These are phyloP conservation scores for Drosophila histrio DNA, from an alignment of 2,888 invertebrate species.

Conservation along the genomic window DNA sequence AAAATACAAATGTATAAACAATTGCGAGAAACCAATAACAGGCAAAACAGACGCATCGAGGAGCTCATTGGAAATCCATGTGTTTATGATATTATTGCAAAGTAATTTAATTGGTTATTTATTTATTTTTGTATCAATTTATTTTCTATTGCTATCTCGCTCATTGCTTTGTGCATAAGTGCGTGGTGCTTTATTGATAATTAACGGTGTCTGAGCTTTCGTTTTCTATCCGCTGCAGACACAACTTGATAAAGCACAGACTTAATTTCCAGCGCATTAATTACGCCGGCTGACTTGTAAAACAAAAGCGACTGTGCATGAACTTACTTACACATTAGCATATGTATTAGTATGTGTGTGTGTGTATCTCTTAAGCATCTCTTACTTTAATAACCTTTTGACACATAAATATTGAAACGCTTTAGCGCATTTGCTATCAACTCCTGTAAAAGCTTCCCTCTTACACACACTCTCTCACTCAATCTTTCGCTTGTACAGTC, in stretches of 20 bases:
- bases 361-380: slow-evolving; percentile 51
- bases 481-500: background rate
- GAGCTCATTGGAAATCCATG: slow-evolving; percentile 52
- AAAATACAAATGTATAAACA: slow-evolving; percentile 43
- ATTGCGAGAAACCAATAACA: slow-evolving; percentile 20
- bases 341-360: background rate
- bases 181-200: slow-evolving; percentile 58
- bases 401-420: slow-evolving; percentile 71
- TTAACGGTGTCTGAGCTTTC: slow-evolving; percentile 67
- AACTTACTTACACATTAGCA: slow-evolving; percentile 12
- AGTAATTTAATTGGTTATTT: slow-evolving; percentile 50
- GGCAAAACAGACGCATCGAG: slow-evolving; percentile 38
- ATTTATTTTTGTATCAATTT: slow-evolving; percentile 19
- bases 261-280: slow-evolving; percentile 49
- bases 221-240: slow-evolving; percentile 52
- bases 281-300: slow-evolving; percentile 42
- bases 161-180: slow-evolving; percentile 29
- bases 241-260: slow-evolving; percentile 32
- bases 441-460: slow-evolving; percentile 11
- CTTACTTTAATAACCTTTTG: slow-evolving; percentile 74
- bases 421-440: slow-evolving; percentile 61
- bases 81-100: slow-evolving; percentile 62
- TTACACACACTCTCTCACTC: background rate
- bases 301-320: slow-evolving; percentile 45
- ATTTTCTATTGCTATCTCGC: slow-evolving; percentile 1